Evolutionary conservation across 2,113 vertebrate species (phyloP).

Genomic region (Meleagris gallopavo): DNA sequence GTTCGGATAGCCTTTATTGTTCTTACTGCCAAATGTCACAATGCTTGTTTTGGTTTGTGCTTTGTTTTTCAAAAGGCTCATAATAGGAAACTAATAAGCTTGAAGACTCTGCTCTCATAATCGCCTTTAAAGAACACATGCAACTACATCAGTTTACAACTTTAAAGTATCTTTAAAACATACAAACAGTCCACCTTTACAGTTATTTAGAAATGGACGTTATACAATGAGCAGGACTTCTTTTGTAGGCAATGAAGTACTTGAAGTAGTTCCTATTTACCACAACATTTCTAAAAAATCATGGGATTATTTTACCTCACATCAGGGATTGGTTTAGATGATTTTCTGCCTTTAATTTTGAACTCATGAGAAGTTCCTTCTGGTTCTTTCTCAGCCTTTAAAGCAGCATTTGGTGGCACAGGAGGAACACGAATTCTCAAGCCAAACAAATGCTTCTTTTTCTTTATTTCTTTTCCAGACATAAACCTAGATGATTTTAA

Average conservation of each 20-base stretch:
- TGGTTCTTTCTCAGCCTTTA: slow-evolving; percentile 85
- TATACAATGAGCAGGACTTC: neutral
- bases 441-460: slow-evolving; percentile 98
- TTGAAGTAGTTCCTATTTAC: neutral
- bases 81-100: neutral
- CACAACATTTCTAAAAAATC: neutral
- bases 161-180: neutral
- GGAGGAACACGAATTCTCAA: slow-evolving; percentile 96
- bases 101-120: neutral
- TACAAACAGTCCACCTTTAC: neutral
- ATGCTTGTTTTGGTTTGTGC: neutral
- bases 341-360: slow-evolving; percentile 96
- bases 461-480: slow-evolving; percentile 99
- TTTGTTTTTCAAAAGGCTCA: neutral
- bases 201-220: neutral
- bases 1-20: neutral
- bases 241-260: neutral
- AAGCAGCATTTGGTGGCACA: slow-evolving; percentile 88
- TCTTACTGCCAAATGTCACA: neutral
- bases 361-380: slow-evolving; percentile 94
- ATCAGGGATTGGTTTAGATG: slow-evolving; percentile 85
- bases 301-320: slow-evolving; percentile 81
- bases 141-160: neutral
- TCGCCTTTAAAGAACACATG: neutral
- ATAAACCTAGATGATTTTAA: slow-evolving; percentile 88